Conservation (phyloP, 2,888 invertebrate species). For the Sisyra terminalis region DNA sequence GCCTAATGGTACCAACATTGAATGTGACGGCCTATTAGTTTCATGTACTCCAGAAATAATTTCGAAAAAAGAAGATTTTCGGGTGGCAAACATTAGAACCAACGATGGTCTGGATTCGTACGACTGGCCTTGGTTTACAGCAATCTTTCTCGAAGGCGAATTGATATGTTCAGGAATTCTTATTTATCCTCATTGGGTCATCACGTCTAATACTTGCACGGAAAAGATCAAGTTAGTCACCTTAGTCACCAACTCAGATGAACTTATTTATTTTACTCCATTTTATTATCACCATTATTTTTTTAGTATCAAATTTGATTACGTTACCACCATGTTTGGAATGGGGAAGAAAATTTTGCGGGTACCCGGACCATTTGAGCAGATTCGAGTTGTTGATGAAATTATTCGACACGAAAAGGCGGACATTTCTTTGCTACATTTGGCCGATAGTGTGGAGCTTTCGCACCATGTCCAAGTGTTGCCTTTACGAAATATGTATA, state of each 20-base stretch:
- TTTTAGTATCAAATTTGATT: slow-evolving; percentile 34
- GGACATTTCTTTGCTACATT: slow-evolving; percentile 43
- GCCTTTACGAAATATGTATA: slow-evolving; percentile 26
- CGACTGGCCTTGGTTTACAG: slow-evolving; percentile 57
- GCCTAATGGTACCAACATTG: too few relatives aligned
- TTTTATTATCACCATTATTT: too few relatives aligned
- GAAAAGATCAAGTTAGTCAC: slow-evolving; percentile 27
- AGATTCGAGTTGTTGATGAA: slow-evolving; percentile 43
- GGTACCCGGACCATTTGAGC: slow-evolving; percentile 49
- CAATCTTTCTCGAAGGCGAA: slow-evolving; percentile 50
- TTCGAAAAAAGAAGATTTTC: slow-evolving; percentile 19
- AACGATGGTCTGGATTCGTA: slow-evolving; percentile 20
- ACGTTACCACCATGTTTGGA: slow-evolving; percentile 50
- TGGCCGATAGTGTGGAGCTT: slow-evolving; percentile 38
- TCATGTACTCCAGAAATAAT: slow-evolving; percentile 32
- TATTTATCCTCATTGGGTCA: slow-evolving; percentile 46
- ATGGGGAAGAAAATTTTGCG: slow-evolving; percentile 39
- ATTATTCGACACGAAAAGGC: slow-evolving; percentile 37
- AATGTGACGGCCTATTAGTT: slow-evolving; percentile 35
- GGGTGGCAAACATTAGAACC: slow-evolving; percentile 11
- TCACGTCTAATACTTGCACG: slow-evolving; percentile 34
- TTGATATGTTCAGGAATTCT: slow-evolving; percentile 54
- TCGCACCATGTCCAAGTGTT: slow-evolving; percentile 50
- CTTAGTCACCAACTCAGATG: too few relatives aligned
- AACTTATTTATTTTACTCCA: too few relatives aligned